Evolutionary conservation across 2,113 vertebrate species (phyloP).

Genomic region (Archocentrus centrarchus): DNA sequence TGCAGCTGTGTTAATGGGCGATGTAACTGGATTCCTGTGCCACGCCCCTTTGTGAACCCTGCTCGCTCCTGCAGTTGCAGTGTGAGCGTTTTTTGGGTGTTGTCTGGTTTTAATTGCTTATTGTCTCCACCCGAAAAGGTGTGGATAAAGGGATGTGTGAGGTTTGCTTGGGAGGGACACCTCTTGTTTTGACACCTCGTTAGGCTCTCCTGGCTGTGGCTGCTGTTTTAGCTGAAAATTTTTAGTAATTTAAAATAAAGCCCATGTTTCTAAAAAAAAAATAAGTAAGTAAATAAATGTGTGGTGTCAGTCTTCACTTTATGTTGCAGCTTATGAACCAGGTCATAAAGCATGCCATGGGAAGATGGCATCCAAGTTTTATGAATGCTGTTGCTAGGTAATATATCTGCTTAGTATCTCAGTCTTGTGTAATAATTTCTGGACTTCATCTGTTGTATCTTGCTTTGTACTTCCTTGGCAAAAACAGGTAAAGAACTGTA

Average conservation of each 20-base stretch:
- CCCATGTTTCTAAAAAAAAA: background rate
- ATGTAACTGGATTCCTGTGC: background rate
- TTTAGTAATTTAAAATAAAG: background rate
- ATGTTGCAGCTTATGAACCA: background rate
- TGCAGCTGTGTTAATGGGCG: background rate
- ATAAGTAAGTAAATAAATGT: background rate
- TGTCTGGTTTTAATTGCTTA: background rate
- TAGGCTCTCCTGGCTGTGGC: background rate
- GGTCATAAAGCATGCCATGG: background rate
- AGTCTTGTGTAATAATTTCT: slow-evolving; percentile 1
- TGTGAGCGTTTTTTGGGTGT: background rate
- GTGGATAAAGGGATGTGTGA: too few species aligned
- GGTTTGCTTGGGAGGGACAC: background rate
- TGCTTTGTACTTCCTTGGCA: slow-evolving; percentile 11
- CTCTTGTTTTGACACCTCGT: background rate
- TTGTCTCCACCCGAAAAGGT: background rate
- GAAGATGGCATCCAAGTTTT: slow-evolving; percentile 5
- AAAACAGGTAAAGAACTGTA: background rate
- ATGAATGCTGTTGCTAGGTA: background rate
- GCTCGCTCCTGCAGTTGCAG: background rate
- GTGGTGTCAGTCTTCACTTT: background rate
- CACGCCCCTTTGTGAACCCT: background rate
- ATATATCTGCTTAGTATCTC: background rate
- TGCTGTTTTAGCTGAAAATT: background rate
- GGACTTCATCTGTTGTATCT: slow-evolving; percentile 5